Base-by-base conservation (phyloP, 2,888 invertebrate species). In the Poecilus cupreus region DNA sequence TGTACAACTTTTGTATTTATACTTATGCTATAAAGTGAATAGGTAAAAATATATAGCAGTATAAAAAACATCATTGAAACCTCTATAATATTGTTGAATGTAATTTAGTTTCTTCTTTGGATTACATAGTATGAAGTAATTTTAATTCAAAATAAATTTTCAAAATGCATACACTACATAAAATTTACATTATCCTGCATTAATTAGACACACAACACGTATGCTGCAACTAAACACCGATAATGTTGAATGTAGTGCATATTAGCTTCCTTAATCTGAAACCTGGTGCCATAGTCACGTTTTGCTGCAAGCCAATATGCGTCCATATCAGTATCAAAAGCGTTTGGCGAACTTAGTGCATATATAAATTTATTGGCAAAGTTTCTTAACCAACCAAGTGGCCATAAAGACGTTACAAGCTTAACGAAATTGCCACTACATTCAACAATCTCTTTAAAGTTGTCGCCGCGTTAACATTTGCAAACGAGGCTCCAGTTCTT, bases 321-420 rank as follows among this genome's bases (percentile, higher is more conserved):
- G 13, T 37, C 1, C 39, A 26, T 20, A 18, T 54, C 26, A n/a
- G 37, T 68, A 68, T 68, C 39, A 32, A 43, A 10, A n/a, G 13
- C 11, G 60, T 24, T 43, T 60, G 26, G 39, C 39, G 20, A 68
- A 68, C 64, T 37, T 16, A 72, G 20, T 72, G 46, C 46, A 72
- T 70, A 72, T 49, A 72, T 11, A 72, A 72, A 72, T 72, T 72
- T 72, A 72, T 72, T 10, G 72, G 46, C 13, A 3, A 72, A 72
- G 72, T 72, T 72, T 43, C 46, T 46, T 46, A 20, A 43, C 16
- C 72, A 22, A 11, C 72, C 22, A 72, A 72, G 46, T 72, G 72
- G 46, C 72, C 72, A 72, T 72, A 72, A 72, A 72, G 46, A 46
- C 72, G 72, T 43, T 72, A 46, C 43, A 46, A 22, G 18, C 46